These are phyloP conservation scores for Addax nasomaculatus DNA, from an alignment of 2,113 vertebrate genomes.

Conservation along the genomic window DNA sequence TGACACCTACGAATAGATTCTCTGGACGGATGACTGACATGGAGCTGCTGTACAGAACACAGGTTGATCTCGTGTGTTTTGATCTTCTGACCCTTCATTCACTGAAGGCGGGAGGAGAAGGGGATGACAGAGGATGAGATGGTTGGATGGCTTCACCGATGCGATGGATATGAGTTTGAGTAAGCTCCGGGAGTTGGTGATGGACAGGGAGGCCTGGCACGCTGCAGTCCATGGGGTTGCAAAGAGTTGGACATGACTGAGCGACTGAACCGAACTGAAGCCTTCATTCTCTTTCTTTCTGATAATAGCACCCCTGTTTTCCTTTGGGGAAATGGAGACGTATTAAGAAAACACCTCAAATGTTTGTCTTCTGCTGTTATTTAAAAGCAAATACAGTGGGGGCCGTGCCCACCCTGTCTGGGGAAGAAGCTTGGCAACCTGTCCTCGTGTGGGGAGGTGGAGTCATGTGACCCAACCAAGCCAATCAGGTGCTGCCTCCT, in stretches of 20 bases:
- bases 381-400: background rate
- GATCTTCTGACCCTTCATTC: background rate
- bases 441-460: too few species aligned
- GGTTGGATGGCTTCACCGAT: background rate
- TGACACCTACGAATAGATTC: background rate
- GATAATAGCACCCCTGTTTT: background rate
- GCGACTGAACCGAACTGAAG: background rate
- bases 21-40: rapidly evolving
- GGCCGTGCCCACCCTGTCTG: rapidly evolving
- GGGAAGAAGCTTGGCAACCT: background rate
- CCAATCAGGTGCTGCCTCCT: background rate
- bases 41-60: background rate
- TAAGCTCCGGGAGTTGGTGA: too few species aligned
- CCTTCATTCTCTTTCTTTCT: background rate
- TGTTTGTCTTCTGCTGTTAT: background rate
- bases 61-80: background rate
- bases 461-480: background rate
- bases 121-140: background rate
- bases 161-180: background rate
- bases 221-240: background rate
- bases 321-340: background rate
- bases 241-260: background rate
- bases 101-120: background rate
- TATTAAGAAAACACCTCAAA: background rate
- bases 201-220: too few species aligned